A percentile compares a stretch with the other conserved stretches of the same genome.
Evolutionary conservation across 2,797 vertebrate species (phyloP).

Genomic region (Poliocrania exsul): DNA sequence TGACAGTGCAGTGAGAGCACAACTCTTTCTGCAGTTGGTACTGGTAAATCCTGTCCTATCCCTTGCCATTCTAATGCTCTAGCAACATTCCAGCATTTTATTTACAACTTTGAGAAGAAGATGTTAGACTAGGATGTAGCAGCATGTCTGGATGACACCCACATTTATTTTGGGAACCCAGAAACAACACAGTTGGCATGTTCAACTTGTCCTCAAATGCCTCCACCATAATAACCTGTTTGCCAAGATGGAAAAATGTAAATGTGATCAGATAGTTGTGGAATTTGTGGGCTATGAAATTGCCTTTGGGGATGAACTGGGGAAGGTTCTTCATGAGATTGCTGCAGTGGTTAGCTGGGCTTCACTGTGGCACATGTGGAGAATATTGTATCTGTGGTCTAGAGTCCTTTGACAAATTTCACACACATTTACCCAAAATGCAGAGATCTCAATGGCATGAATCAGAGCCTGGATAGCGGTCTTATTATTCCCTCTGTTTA

Average conservation of each 20-base stretch:
- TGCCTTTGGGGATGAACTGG: conserved; percentile 35
- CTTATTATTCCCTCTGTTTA: neutral
- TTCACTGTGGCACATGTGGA: neutral
- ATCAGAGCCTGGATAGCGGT: neutral
- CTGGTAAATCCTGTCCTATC: conserved; percentile 64
- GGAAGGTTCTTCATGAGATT: conserved; percentile 37
- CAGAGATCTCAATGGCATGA: neutral
- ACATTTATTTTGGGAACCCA: conserved; percentile 61
- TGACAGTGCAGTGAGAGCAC: neutral
- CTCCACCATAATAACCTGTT: conserved; percentile 65
- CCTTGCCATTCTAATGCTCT: conserved; percentile 31
- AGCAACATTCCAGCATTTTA: conserved; percentile 62
- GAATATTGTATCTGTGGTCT: neutral
- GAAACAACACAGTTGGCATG: conserved; percentile 42
- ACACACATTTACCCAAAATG: neutral
- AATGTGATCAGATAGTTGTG: conserved; percentile 56
- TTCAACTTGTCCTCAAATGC: conserved; percentile 64
- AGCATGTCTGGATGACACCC: conserved; percentile 63
- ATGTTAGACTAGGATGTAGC: conserved; percentile 49
- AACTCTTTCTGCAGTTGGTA: neutral
- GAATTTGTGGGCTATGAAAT: conserved; percentile 65
- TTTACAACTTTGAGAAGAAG: conserved; percentile 39
- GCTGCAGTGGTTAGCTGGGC: neutral
- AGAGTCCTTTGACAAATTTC: neutral
- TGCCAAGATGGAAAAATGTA: conserved; percentile 64